Evolutionary conservation across 2,797 vertebrate species (phyloP).

Genomic region (Glossophaga mutica): DNA sequence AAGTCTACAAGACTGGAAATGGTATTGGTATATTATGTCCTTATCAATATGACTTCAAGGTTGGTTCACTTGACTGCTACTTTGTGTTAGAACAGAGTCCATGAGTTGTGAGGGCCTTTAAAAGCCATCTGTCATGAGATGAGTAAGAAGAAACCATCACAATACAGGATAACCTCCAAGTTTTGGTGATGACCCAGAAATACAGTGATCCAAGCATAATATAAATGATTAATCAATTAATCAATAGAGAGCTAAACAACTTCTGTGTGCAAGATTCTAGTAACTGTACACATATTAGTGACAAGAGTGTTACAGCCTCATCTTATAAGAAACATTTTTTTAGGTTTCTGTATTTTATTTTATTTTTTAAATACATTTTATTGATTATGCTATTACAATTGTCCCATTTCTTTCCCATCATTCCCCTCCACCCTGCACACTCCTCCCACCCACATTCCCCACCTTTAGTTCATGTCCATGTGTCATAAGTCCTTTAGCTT

Average conservation of each 20-base stretch:
- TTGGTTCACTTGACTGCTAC: neutral
- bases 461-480: too few relatives aligned
- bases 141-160: neutral
- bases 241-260: neutral
- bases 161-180: neutral
- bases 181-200: neutral
- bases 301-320: neutral
- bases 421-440: too few relatives aligned
- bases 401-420: too few relatives aligned
- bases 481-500: too few relatives aligned
- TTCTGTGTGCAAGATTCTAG: neutral
- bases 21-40: neutral
- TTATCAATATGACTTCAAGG: neutral
- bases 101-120: neutral
- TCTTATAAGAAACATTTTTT: neutral
- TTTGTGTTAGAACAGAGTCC: neutral
- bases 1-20: neutral
- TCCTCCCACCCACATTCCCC: too few relatives aligned
- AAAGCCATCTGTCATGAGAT: neutral
- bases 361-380: too few relatives aligned
- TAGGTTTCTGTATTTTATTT: too few relatives aligned
- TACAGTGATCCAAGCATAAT: neutral
- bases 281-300: neutral
- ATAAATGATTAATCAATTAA: neutral
- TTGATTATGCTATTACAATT: too few relatives aligned